Evolutionary conservation across 2,113 vertebrate genomes (phyloP), one percentile per base, ranked within the genome.

Genomic region (Ahaetulla prasina): DNA sequence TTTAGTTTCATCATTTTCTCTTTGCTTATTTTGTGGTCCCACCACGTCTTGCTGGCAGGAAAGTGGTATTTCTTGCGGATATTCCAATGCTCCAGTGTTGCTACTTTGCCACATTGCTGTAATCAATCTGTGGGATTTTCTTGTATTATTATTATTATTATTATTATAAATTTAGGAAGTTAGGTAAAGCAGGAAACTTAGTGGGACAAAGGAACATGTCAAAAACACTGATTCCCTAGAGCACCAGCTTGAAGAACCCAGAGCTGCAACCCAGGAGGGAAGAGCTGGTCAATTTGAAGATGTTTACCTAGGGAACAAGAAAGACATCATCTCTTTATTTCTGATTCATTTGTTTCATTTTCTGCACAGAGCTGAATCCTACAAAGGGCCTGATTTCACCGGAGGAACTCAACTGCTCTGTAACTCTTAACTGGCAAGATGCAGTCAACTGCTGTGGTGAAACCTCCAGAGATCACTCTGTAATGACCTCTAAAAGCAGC

Each of bases 381-480:
- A 45, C 92, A 47, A 30, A 22, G 0, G 1, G n/a, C 30, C 45
- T 94, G 4, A 9, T 0, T 0, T 49, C 89, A 16, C 4, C 4
- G 3, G 4, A 4, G 4, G 35, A 1, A 47, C 91, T 39, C 53
- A 94, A 0, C 57, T 92, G 10, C 85, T 95, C 92, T 45, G 2
- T 96, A 91, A 89, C 25, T 39, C 93, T 95, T 89, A 1, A 0
- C 23, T 96, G 93, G 95, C 25, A 18, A 0, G 55, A 23, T 2
- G 0, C 1, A 54, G 88, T 0, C 18, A n/a, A 63, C 45, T 52
- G 88, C 74, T 88, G 85, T 12, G 12, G 4, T 3, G 3, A 10
- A 4, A 1, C 60, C 7, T 10, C 60, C 3, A 8, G 11, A 14
- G 39, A 7, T 54, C 14, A 25, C 30, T n/a, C 6, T 47, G 30